These are phyloP conservation scores for Pollenia labialis DNA, from an alignment of 2,888 invertebrate genomes.

Conservation along the genomic window DNA sequence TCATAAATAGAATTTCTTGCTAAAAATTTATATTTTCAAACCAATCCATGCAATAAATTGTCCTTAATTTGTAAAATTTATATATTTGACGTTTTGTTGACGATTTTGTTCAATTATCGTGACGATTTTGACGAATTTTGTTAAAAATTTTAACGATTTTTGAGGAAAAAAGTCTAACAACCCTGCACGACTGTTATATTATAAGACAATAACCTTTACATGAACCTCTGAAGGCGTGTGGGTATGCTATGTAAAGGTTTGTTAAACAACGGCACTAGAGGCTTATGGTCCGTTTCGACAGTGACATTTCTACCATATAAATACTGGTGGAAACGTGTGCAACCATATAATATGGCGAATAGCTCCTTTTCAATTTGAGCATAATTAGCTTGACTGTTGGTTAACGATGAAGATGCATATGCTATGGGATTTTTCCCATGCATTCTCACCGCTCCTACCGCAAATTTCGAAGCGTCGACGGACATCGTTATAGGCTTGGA, in stretches of 20 bases:
- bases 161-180: too few species aligned
- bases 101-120: too few species aligned
- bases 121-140: too few species aligned
- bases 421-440: background rate
- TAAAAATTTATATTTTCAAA: too few species aligned
- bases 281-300: constrained; percentile 37
- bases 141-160: too few species aligned
- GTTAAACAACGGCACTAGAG: constrained; percentile 16
- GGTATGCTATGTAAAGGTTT: constrained; percentile 32
- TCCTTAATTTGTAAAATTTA: too few species aligned
- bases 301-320: background rate
- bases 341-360: background rate
- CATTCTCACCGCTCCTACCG: constrained; percentile 24
- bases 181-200: too few species aligned
- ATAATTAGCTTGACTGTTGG: constrained; percentile 27
- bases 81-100: too few species aligned
- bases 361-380: constrained; percentile 5
- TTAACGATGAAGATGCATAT: constrained; percentile 19
- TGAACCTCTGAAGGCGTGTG: constrained; percentile 24
- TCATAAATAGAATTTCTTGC: too few species aligned
- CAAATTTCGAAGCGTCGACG: constrained; percentile 60
- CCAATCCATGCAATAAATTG: too few species aligned
- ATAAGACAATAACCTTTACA: too few species aligned
- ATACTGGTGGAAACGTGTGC: constrained; percentile 1
- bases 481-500: constrained; percentile 9